These are phyloP conservation scores for Chrysolophus pictus DNA, from an alignment of 2,797 vertebrate species.

Conservation along the genomic window DNA sequence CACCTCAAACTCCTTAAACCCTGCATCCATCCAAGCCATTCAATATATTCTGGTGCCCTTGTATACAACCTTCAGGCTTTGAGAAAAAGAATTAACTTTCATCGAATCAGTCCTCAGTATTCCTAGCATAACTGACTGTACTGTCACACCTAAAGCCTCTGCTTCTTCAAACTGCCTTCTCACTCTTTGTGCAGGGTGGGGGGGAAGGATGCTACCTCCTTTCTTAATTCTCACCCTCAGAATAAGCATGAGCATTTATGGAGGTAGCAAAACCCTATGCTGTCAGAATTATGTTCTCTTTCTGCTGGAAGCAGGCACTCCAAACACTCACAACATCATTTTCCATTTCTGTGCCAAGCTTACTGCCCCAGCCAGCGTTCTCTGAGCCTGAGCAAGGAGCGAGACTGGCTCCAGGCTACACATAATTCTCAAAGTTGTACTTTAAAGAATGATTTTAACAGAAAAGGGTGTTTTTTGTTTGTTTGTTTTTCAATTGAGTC, in stretches of 20 bases:
- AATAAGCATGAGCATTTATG: slow-evolving; percentile 33
- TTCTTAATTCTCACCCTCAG: slow-evolving; percentile 55
- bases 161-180: slow-evolving; percentile 48
- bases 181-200: background rate
- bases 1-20: slow-evolving; percentile 72
- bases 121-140: slow-evolving; percentile 27
- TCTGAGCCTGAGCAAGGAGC: background rate
- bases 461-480: background rate
- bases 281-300: slow-evolving; percentile 31
- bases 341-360: slow-evolving; percentile 4
- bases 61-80: slow-evolving; percentile 72
- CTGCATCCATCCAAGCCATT: slow-evolving; percentile 66
- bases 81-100: slow-evolving; percentile 73
- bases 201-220: slow-evolving; percentile 15
- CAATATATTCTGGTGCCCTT: slow-evolving; percentile 71
- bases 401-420: slow-evolving; percentile 13
- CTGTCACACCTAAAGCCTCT: slow-evolving; percentile 51
- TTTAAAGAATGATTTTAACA: slow-evolving; percentile 20
- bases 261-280: slow-evolving; percentile 38
- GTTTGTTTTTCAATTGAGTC: background rate
- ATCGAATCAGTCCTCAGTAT: slow-evolving; percentile 55
- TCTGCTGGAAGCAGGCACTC: slow-evolving; percentile 3
- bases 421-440: background rate
- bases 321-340: background rate
- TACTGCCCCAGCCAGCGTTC: background rate